Percentiles rank a stretch among this genome's conserved stretches.
These are phyloP conservation scores for Gymnothorax javanicus DNA, from an alignment of 2,797 vertebrate species.

Conservation along the genomic window DNA sequence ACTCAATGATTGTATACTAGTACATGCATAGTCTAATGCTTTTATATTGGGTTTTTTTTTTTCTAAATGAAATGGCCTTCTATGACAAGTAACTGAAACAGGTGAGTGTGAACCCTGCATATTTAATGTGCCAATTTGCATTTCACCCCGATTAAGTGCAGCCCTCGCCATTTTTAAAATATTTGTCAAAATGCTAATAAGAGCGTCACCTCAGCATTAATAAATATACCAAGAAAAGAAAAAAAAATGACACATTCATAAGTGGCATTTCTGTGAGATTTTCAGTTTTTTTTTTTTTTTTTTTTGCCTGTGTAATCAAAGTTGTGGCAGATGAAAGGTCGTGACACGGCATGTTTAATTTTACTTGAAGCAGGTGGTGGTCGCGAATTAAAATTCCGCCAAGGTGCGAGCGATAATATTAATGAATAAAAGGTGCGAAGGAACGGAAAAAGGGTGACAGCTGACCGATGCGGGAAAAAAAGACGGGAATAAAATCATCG, in stretches of 20 bases:
- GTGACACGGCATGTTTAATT: constrained; percentile 72
- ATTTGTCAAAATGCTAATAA: constrained; percentile 44
- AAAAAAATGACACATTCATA: constrained; percentile 39
- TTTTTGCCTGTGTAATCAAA: constrained; percentile 55
- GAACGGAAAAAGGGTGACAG: constrained; percentile 38
- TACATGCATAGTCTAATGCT: neutral
- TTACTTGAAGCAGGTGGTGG: constrained; percentile 71
- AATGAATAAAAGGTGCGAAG: constrained; percentile 51
- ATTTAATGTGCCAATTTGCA: constrained; percentile 33
- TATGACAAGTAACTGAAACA: neutral
- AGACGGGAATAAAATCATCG: constrained; percentile 53
- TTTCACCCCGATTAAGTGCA: constrained; percentile 24
- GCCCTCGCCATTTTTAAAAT: constrained; percentile 3
- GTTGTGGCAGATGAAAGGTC: constrained; percentile 71
- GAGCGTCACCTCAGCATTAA: constrained; percentile 49
- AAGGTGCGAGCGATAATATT: constrained; percentile 67
- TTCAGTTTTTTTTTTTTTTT: constrained; percentile 47
- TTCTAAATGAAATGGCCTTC: neutral
- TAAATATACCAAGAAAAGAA: constrained; percentile 56
- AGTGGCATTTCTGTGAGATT: constrained; percentile 53
- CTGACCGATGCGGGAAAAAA: constrained; percentile 55
- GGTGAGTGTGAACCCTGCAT: too few species aligned
- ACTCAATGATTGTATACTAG: too few species aligned
- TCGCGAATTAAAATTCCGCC: constrained; percentile 70
- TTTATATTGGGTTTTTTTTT: too few species aligned